Conservation (phyloP, 2,113 vertebrate species). For the Illadopsis cleaveri region DNA sequence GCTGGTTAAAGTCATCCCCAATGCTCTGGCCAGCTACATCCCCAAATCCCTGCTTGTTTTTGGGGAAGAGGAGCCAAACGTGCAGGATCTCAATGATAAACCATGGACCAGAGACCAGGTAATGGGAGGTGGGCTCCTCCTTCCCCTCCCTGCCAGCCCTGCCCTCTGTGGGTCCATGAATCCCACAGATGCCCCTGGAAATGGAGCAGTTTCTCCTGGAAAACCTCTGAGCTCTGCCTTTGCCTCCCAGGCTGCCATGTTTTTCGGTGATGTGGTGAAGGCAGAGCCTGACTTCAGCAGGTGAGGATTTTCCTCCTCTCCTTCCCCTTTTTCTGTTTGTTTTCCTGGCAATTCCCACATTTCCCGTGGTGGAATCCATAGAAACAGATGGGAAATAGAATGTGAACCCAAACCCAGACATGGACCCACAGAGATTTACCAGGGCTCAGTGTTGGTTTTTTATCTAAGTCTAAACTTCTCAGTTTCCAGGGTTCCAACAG, state of each 20-base stretch:
- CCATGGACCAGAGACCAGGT: constrained; percentile 54
- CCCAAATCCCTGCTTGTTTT: constrained; percentile 44
- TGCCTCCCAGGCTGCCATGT: constrained; percentile 46
- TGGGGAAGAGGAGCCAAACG: not conserved
- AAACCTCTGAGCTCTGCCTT: not conserved
- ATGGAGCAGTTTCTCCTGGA: not conserved
- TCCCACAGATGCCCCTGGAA: not conserved
- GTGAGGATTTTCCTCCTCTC: not conserved
- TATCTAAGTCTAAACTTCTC: no score
- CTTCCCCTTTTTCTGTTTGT: not conserved
- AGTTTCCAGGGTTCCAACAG: no score
- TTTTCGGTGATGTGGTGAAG: constrained; percentile 1
- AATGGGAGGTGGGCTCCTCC: not conserved
- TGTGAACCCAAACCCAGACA: not conserved
- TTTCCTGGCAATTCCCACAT: not conserved
- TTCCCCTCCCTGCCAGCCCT: not conserved
- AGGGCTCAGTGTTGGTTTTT: not conserved
- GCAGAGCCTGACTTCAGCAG: constrained; percentile 40
- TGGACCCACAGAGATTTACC: not conserved
- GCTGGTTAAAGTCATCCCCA: constrained; percentile 35
- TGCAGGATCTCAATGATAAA: constrained; percentile 59
- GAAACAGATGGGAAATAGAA: not conserved
- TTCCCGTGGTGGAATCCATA: not conserved
- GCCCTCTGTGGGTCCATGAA: fast-evolving
- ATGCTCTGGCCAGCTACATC: constrained; percentile 24